Evolutionary conservation across 2,113 vertebrate genomes (phyloP), one percentile per base, ranked within the genome.

Genomic region (Spermophilus dauricus): DNA sequence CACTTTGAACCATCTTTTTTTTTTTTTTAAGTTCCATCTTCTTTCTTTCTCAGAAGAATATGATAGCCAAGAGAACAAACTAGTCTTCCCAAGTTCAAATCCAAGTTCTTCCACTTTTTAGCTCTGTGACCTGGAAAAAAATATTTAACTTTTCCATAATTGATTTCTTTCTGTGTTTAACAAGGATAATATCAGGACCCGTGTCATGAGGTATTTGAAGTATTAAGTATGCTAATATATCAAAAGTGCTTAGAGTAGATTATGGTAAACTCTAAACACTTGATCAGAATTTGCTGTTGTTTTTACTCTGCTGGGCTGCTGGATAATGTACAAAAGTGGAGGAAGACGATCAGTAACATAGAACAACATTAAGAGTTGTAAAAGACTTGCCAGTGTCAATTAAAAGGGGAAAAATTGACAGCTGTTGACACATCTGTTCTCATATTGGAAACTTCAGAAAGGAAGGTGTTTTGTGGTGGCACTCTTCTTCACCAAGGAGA

Each of bases 391-490:
- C 34, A 3, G 18, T 63, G 78, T 69, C 48, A 63, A 39, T 87
- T 56, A 30, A 86, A 91, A 80, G 42, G 75, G 78, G 37, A 12
- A 70, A 85, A 86, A 20, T 11, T 2, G 30, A 76, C 26, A n/a
- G 11, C 42, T 77, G 58, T 91, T 17, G 37, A 69, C 88, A 97
- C 89, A 92, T 96, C 94, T 92, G 61, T 89, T 96, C 94, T 97
- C 81, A 61, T 88, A 65, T 0, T 8, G 56, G 91, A 94, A 84
- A 89, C 76, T 94, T 93, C 56, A 95, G 95, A 95, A 73, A 72
- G 63, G 78, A 1, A 2, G 39, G 1, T 91, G 96, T 94, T 96
- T 88, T 96, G 92, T 98, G 94, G 95, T 92, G 95, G 98, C 83
- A 87, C 82, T 81, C 17, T 61, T 86, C 72, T 83, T 96, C 80